Conservation (phyloP, 2,113 vertebrate species). For the Mobula birostris region DNA sequence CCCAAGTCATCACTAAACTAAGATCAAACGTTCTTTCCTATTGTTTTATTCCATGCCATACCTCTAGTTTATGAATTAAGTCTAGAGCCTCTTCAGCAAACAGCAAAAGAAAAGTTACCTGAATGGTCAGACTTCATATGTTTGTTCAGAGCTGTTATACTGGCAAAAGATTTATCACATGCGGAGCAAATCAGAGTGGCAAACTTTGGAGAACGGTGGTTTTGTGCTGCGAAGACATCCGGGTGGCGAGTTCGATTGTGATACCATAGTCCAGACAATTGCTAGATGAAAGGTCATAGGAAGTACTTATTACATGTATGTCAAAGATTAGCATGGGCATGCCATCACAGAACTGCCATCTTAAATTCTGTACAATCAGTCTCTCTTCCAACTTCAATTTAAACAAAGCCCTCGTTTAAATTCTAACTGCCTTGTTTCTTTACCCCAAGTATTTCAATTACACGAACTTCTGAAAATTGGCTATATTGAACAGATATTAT, state of each 20-base stretch:
- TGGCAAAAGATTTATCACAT: constrained; percentile 73
- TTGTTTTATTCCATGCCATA: no score
- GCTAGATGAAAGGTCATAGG: constrained; percentile 56
- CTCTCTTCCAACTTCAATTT: background rate
- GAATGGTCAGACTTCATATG: constrained; percentile 66
- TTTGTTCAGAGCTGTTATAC: constrained; percentile 57
- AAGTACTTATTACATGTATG: background rate
- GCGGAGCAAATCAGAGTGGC: constrained; percentile 68
- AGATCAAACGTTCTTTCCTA: background rate
- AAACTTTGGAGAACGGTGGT: constrained; percentile 64
- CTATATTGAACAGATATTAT: no score
- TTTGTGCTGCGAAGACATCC: constrained; percentile 69
- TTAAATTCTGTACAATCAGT: background rate
- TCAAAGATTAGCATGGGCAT: background rate
- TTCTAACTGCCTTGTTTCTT: background rate
- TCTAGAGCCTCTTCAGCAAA: accelerated
- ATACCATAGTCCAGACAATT: constrained; percentile 87
- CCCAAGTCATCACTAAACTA: background rate
- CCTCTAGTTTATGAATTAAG: background rate
- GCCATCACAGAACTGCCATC: background rate
- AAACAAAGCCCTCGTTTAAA: background rate
- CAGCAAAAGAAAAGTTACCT: constrained; percentile 50
- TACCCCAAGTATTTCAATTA: no score
- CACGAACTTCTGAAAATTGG: no score
- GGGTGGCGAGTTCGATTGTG: constrained; percentile 82